Evolutionary conservation across 92 coral and sea anemone species (phyloP), one percentile per base, ranked within the genome.

Genomic region (Epizoanthus ramosus): DNA sequence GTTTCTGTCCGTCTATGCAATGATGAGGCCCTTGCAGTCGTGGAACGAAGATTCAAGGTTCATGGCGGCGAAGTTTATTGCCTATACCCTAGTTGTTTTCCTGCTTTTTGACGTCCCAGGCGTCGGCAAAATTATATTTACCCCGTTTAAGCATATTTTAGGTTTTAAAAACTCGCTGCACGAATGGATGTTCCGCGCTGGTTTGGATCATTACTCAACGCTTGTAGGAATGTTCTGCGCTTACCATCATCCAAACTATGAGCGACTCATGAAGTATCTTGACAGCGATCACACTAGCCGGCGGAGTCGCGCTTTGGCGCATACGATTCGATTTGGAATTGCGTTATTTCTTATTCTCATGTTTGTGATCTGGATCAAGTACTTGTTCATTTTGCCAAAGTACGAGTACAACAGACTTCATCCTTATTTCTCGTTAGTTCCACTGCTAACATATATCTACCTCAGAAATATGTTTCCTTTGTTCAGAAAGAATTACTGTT

Each of bases 151-250:
- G 28, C 73, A 85, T 53, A 79, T 93, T 21, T 74, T 93, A 0
- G 81, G 65, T 23, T 93, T 66, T 71, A 72, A 85, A 64, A 91
- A 89, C 59, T 93, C 98, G 15, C 88, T 93, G 8, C 98, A 93
- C 50, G 98, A 93, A 31, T 93, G 98, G 98, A 91, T 93, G 92
- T 93, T 93, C 74, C 84, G 98, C 68, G 98, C 94, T 15, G 98
- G 98, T 31, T 89, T 93, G 24, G 98, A 93, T 65, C 98, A 93
- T 21, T 93, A 93, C 52, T 92, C 93, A 0, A 91, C 98, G 3
- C 79, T 91, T 12, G 35, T 89, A 22, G 98, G 98, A 65, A 93
- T 93, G 98, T 69, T 93, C 58, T 87, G 91, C 66, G 98, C 98
- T 13, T 93, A 91, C 50, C 79, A 86, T 47, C 89, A 93, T 71